A percentile compares a stretch with the other conserved stretches of the same genome.
These are phyloP conservation scores for Lagria hirta DNA, from an alignment of 2,888 invertebrate species.

Conservation along the genomic window DNA sequence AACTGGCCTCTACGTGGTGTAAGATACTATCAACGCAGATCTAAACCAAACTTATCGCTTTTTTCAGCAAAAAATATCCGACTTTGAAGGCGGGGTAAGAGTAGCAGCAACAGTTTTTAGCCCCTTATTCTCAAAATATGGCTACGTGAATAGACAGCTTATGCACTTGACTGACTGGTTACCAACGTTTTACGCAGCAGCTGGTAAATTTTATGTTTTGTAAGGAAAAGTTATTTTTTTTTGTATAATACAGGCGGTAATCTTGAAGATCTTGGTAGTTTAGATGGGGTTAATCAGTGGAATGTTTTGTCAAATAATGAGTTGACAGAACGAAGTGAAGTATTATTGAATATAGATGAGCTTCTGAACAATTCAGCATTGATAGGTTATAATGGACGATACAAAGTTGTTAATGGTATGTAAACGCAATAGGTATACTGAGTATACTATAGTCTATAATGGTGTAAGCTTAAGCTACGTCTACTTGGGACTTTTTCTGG, in stretches of 20 bases:
- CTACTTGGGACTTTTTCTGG: too few relatives aligned
- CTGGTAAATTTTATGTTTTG: conserved; percentile 33
- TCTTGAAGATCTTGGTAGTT: conserved; percentile 36
- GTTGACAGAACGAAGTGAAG: conserved; percentile 27
- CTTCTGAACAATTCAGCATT: conserved; percentile 47
- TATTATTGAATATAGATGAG: conserved; percentile 50
- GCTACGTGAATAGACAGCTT: conserved; percentile 63
- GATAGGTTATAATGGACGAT: conserved; percentile 41
- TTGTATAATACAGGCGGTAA: conserved; percentile 50
- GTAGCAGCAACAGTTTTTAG: conserved; percentile 78
- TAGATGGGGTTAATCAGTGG: conserved; percentile 53
- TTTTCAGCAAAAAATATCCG: conserved; percentile 68
- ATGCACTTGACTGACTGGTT: conserved; percentile 84
- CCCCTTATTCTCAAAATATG: conserved; percentile 57
- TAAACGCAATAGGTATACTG: too few relatives aligned
- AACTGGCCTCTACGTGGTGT: conserved; percentile 81
- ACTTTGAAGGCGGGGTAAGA: conserved; percentile 85
- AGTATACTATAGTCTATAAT: too few relatives aligned
- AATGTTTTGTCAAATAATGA: conserved; percentile 36
- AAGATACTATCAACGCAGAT: conserved; percentile 38
- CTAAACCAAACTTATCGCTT: too few relatives aligned
- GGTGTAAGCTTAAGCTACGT: too few relatives aligned
- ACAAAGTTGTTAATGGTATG: conserved; percentile 47
- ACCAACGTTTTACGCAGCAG: conserved; percentile 63
- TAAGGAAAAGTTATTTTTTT: conserved; percentile 8